Conservation (phyloP, 2,888 invertebrate genomes). For the Odontocerum albicorne region DNA sequence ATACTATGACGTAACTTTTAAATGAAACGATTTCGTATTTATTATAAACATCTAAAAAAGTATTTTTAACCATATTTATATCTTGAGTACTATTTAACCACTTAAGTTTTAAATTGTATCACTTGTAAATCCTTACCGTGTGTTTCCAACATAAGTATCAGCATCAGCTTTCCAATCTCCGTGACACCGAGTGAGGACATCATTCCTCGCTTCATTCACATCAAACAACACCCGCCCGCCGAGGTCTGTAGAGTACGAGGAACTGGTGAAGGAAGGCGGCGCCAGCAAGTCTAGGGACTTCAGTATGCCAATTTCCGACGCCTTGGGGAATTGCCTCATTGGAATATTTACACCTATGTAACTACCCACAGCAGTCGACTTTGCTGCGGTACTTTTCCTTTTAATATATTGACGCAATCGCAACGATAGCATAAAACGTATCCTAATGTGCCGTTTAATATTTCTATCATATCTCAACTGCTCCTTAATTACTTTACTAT, state of each 20-base stretch:
- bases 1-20: too few relatives aligned
- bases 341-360: constrained; percentile 25
- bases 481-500: constrained; percentile 46
- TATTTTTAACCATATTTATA: too few relatives aligned
- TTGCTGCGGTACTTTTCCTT: constrained; percentile 22
- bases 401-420: constrained; percentile 61
- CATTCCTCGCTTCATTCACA: constrained; percentile 54
- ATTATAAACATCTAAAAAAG: too few relatives aligned
- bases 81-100: background rate
- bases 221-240: constrained; percentile 53
- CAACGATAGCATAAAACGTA: constrained; percentile 68
- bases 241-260: constrained; percentile 49
- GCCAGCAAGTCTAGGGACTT: constrained; percentile 7
- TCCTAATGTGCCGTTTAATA: constrained; percentile 64
- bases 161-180: constrained; percentile 42
- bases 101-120: background rate
- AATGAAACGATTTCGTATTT: too few relatives aligned
- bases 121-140: constrained; percentile 10
- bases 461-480: constrained; percentile 59
- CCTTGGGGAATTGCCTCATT: constrained; percentile 23
- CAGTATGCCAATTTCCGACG: background rate
- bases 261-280: constrained; percentile 49
- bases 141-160: constrained; percentile 21
- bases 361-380: background rate
- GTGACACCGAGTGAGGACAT: constrained; percentile 53